Conservation (phyloP, 2,888 invertebrate species). For the Torymus aiolomorphi region DNA sequence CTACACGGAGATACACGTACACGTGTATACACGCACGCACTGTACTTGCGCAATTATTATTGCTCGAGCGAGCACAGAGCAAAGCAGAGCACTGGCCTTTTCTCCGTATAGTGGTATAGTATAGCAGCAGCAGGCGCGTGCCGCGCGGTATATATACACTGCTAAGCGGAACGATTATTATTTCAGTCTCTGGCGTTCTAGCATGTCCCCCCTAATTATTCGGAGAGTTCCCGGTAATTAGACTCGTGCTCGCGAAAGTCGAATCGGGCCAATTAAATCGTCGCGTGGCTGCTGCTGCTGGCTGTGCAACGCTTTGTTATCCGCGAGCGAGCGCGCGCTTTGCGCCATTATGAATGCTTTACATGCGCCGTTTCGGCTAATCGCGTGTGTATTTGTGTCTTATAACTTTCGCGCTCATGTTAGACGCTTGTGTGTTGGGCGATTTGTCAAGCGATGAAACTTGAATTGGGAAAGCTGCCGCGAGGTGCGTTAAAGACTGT, state of each 20-base stretch:
- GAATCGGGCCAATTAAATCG: constrained; percentile 40
- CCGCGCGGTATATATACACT: background rate
- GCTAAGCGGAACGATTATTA: constrained; percentile 22
- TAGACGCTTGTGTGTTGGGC: too few relatives aligned
- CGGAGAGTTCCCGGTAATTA: constrained; percentile 26
- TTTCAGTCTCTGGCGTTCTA: background rate
- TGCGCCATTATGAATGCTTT: constrained; percentile 10
- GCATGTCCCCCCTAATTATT: constrained; percentile 17
- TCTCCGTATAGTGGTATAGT: constrained; percentile 5
- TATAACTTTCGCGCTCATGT: background rate
- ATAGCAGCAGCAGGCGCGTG: background rate
- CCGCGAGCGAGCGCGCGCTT: too few relatives aligned
- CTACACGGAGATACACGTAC: background rate
- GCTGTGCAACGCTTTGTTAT: constrained; percentile 25
- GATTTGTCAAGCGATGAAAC: constrained; percentile 13
- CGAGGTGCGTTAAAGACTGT: too few relatives aligned
- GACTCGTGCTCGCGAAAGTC: constrained; percentile 27
- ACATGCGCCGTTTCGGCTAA: background rate
- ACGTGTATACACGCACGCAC: background rate
- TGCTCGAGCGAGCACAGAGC: constrained; percentile 19
- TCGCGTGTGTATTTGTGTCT: background rate
- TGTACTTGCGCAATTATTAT: constrained; percentile 37
- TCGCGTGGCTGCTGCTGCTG: background rate
- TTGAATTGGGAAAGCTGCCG: constrained; percentile 13
- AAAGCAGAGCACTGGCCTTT: constrained; percentile 3